phyloP scores from a whole-genome alignment of 1,140 invertebrate genomes.

The Zaprionus capensis region DNA sequence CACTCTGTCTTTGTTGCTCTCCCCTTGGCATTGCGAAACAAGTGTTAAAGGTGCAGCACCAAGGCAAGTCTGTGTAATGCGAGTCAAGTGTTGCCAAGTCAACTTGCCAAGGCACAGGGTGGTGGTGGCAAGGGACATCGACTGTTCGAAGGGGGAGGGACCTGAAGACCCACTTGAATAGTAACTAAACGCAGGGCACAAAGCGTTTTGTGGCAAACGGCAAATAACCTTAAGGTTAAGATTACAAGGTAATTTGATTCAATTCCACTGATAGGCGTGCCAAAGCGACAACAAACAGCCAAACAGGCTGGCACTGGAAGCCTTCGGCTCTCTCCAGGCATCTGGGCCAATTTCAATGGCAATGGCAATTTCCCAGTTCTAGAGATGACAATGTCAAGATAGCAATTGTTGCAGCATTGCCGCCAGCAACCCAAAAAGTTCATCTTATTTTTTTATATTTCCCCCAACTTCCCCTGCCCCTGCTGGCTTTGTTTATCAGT shows the following conservation, averaged over 20 bases:
- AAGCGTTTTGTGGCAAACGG: constrained; percentile 77
- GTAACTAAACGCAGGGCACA: constrained; percentile 79
- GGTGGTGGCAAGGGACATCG: neutral
- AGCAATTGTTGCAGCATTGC: constrained; percentile 71
- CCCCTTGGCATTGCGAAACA: constrained; percentile 32
- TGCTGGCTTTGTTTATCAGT: constrained; percentile 61
- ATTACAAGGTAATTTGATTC: constrained; percentile 85
- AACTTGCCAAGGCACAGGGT: constrained; percentile 13
- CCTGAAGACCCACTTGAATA: constrained; percentile 55
- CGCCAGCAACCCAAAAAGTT: constrained; percentile 46
- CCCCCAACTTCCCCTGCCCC: neutral
- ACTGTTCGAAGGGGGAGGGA: neutral
- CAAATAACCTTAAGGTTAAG: constrained; percentile 84
- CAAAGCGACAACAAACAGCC: constrained; percentile 47
- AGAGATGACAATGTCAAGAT: constrained; percentile 77
- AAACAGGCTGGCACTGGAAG: neutral
- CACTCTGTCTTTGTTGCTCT: neutral
- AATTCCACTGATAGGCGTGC: constrained; percentile 84
- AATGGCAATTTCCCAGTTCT: constrained; percentile 70
- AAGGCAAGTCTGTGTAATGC: constrained; percentile 35
- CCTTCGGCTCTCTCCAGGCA: neutral
- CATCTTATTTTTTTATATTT: constrained; percentile 36
- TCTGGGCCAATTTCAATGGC: constrained; percentile 29
- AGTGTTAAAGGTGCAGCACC: constrained; percentile 73
- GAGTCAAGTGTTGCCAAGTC: constrained; percentile 47